These are phyloP conservation scores for Diarsia mendica DNA, from an alignment of 2,888 invertebrate genomes.

Conservation along the genomic window DNA sequence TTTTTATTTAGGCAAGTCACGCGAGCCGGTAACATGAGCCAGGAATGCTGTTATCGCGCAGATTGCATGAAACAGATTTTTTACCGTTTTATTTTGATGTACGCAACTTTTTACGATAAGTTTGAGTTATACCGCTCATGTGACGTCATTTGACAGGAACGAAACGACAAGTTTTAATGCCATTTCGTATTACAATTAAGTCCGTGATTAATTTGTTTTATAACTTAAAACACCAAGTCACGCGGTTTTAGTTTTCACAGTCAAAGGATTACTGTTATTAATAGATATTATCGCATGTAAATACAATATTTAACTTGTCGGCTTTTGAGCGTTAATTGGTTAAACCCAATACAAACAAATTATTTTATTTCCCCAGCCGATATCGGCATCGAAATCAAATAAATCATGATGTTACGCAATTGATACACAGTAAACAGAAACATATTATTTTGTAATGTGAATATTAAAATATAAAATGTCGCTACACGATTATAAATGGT, in stretches of 20 bases:
- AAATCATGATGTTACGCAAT: constrained; percentile 44
- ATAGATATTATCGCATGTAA: constrained; percentile 43
- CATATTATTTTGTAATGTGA: constrained; percentile 40
- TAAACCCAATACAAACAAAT: constrained; percentile 50
- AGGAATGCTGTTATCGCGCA: constrained; percentile 82
- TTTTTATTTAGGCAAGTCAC: constrained; percentile 84
- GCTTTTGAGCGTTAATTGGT: constrained; percentile 46
- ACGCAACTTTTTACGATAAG: constrained; percentile 52
- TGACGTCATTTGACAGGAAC: constrained; percentile 43
- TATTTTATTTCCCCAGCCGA: constrained; percentile 41
- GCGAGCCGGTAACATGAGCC: constrained; percentile 81
- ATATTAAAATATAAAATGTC: constrained; percentile 49
- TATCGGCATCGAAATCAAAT: constrained; percentile 45
- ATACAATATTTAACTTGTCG: constrained; percentile 41
- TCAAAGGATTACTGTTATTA: constrained; percentile 40
- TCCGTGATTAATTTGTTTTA: constrained; percentile 32
- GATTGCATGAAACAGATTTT: constrained; percentile 74
- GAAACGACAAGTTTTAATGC: constrained; percentile 16
- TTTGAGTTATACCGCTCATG: constrained; percentile 29
- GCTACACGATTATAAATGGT: constrained; percentile 59
- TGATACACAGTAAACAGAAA: constrained; percentile 35
- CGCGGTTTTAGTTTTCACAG: constrained; percentile 24
- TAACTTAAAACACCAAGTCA: constrained; percentile 27
- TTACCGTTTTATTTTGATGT: constrained; percentile 54
- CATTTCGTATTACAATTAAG: constrained; percentile 18